These are phyloP conservation scores for Sebastes wilsoni DNA, from an alignment of 2,797 vertebrate species.

Conservation along the genomic window DNA sequence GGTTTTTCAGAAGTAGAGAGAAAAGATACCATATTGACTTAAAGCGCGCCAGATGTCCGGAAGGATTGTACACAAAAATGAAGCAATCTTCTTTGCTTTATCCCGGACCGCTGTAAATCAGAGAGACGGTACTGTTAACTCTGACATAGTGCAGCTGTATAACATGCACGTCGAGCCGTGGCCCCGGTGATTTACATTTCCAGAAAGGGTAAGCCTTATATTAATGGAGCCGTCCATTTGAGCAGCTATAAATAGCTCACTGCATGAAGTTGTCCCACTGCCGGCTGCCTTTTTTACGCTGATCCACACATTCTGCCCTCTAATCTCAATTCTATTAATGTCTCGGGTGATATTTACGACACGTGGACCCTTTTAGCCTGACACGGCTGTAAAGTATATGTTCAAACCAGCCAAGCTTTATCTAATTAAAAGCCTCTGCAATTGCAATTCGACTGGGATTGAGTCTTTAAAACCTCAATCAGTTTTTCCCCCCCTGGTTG, in stretches of 20 bases:
- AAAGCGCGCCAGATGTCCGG: constrained; percentile 27
- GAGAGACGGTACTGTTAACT: constrained; percentile 37
- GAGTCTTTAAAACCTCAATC: constrained; percentile 79
- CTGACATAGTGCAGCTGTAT: constrained; percentile 64
- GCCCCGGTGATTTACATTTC: constrained; percentile 77
- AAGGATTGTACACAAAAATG: constrained; percentile 5
- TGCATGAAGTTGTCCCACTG: constrained; percentile 59
- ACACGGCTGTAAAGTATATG: constrained; percentile 78
- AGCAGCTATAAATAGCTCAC: constrained; percentile 76
- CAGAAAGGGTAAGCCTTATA: constrained; percentile 74
- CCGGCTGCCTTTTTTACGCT: constrained; percentile 65
- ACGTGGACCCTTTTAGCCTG: constrained; percentile 70
- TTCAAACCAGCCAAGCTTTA: constrained; percentile 77
- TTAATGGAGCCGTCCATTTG: constrained; percentile 76
- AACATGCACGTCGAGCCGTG: constrained; percentile 47
- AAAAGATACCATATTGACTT: constrained; percentile 22
- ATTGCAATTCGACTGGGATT: constrained; percentile 76
- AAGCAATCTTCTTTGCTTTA: constrained; percentile 30
- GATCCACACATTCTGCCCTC: constrained; percentile 74
- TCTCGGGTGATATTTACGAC: constrained; percentile 76
- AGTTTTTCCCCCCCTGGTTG: constrained; percentile 3
- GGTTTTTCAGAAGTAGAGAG: background rate
- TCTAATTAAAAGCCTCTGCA: constrained; percentile 83
- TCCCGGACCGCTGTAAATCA: constrained; percentile 51
- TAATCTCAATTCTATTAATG: constrained; percentile 82